Evolutionary conservation across 2,888 invertebrate species (phyloP), one percentile per base, ranked within the genome.

Genomic region (Apamea crenata): DNA sequence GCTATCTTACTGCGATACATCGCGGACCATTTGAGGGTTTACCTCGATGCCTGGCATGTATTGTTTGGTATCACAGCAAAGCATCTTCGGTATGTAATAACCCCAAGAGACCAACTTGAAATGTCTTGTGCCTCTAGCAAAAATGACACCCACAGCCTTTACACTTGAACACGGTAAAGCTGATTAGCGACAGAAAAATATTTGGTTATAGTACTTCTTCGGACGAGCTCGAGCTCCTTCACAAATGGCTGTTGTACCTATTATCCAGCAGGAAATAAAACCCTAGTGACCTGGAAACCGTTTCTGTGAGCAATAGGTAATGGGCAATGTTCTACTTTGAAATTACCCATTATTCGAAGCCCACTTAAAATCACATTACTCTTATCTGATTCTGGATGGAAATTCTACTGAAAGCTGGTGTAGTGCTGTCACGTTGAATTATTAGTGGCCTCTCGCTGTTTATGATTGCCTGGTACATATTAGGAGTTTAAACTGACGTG

Each of bases 391-490:
- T 65, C 44, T 74, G 21, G 12, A 59, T 77, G 63, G 63, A 67
- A 86, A 71, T 84, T 70, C 16, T n/a, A 65, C 63, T 63, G 74
- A 71, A 77, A 50, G 36, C 53, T 65, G 14, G 21, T 56, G 25
- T 74, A 59, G 44, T 59, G 73, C 32, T 74, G 78, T 78, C 71
- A 82, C 40, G 12, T 44, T 78, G 61, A 87, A 80, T 85, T 67
- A 85, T 85, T 85, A 63, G 61, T 78, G 79, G 32, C 40, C 36
- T 29, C 32, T 36, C 61, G 56, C 47, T 77, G 77, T 85, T 74
- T 82, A 85, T 80, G 85, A 70, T 67, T 70, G 81, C 87, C 77
- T 84, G 36, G 82, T 82, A 82, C 77, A 36, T 72, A 74, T 66
- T 79, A 47, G 68, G 59, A 82, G 69, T 73, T 80, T 56, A 56